Evolutionary conservation across 2,113 vertebrate species (phyloP).

Genomic region (Limanda limanda): DNA sequence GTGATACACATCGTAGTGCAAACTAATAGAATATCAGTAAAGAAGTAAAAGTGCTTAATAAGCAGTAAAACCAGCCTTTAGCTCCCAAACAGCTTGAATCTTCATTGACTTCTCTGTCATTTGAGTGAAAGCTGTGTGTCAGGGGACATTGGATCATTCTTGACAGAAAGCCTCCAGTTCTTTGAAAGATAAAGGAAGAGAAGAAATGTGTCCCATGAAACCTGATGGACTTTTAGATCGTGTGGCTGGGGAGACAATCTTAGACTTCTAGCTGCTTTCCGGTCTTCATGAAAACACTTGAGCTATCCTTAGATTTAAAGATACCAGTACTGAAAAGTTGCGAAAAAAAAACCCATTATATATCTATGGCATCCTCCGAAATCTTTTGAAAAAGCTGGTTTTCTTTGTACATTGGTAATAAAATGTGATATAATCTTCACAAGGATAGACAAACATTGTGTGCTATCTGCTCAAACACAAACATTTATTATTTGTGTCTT

Average conservation of each 20-base stretch:
- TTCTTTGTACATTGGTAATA: too few species aligned
- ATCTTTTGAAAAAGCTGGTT: too few species aligned
- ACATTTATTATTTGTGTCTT: too few species aligned
- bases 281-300: constrained; percentile 6
- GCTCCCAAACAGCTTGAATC: background rate
- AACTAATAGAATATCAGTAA: background rate
- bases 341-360: background rate
- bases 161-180: constrained; percentile 18
- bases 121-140: constrained; percentile 11
- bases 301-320: background rate
- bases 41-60: background rate
- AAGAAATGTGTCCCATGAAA: constrained; percentile 21
- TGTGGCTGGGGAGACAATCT: background rate
- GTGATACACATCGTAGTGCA: background rate
- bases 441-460: too few species aligned
- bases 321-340: background rate
- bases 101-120: constrained; percentile 34
- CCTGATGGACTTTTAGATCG: constrained; percentile 11
- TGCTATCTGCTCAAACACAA: too few species aligned
- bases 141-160: constrained; percentile 5
- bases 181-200: constrained; percentile 38
- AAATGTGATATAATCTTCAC: too few species aligned
- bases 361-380: too few species aligned
- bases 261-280: background rate
- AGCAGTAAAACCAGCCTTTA: background rate